Percentiles rank a stretch among this genome's conserved stretches.
Evolutionary conservation across 1,140 invertebrate species (phyloP).

Genomic region (Drosophila novamexicana): DNA sequence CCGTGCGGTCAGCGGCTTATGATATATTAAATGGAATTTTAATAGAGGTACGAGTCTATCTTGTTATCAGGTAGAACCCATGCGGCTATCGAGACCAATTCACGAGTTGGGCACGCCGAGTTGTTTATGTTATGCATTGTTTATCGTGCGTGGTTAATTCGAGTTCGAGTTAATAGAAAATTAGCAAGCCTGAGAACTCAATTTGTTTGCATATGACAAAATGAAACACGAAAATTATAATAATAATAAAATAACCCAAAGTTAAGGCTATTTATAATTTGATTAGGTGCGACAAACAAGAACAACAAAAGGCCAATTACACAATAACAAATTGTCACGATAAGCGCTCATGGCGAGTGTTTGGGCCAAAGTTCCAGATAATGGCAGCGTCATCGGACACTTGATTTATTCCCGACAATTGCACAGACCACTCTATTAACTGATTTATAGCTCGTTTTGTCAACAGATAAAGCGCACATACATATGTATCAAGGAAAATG

Average conservation of each 20-base stretch:
- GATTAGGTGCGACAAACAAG: conserved; percentile 4
- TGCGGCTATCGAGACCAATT: conserved; percentile 7
- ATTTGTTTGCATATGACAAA: neutral
- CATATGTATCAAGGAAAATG: neutral
- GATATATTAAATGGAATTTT: conserved; percentile 40
- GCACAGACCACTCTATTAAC: conserved; percentile 3
- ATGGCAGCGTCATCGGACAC: conserved; percentile 25
- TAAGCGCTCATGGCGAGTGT: conserved; percentile 26
- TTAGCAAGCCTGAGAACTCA: conserved; percentile 2
- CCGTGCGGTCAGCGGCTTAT: conserved; percentile 25
- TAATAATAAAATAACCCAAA: conserved; percentile 3
- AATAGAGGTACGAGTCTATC: neutral
- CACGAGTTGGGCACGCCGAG: neutral
- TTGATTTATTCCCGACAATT: conserved; percentile 33
- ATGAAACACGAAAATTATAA: too few relatives aligned
- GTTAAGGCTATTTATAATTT: conserved; percentile 1
- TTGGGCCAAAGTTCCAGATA: conserved; percentile 44
- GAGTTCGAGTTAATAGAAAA: conserved; percentile 1
- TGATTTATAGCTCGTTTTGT: conserved; percentile 20
- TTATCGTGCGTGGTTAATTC: conserved; percentile 7
- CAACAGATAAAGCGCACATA: conserved; percentile 1
- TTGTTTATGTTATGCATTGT: neutral
- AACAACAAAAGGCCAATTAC: neutral
- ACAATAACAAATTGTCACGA: conserved; percentile 19
- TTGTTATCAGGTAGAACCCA: conserved; percentile 35